Base-by-base conservation (phyloP, 1,140 invertebrate species). In the Heliothis virescens region DNA sequence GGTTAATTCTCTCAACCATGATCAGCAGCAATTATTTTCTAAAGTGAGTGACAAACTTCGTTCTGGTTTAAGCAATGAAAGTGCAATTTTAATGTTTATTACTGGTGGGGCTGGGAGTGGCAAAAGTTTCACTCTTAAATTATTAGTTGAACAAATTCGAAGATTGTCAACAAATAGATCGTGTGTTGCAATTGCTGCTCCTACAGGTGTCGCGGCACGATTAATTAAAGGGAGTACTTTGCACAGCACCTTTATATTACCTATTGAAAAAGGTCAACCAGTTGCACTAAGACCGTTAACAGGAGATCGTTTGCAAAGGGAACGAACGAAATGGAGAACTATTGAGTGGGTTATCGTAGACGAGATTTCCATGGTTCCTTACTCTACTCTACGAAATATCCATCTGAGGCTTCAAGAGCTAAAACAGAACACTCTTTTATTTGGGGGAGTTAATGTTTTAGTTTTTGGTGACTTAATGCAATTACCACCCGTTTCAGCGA, bases 361-460 rank as follows among this genome's bases (percentile, higher is more conserved):
- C 10, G 57, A 60, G 15, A 60, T 60, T 26, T 60, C 21, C 1
- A 21, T 60, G 57, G 57, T 60, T 3, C 18, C 57, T 15, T 26
- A 60, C 57, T 26, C 9, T 2, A 60, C 16, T 2, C n/a, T 60
- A 7, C 1, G 57, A 21, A 60, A 60, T 18, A 21, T 60, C 10
- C 57, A 60, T 15, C 9, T 60, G 5, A 16, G 57, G 10, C 57
- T 60, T 2, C 57, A 60, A 15, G 10, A 60, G 26, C 2, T 60
- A 26, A 60, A 60, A 60, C 57, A 60, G 7, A 15, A 26, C 26
- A 0, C 10, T 13, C 1, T 7, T 1, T 4, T 13, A 3, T 60
- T 60, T 60, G 57, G 57, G 21, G 57, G 57, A 1, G n/a, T 60
- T 4, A 60, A 60, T 60, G 57, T 60, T 26, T 15, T 60, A 15